phyloP scores from a whole-genome alignment of 2,888 invertebrate species.

The Neuroscelio doddi region DNA sequence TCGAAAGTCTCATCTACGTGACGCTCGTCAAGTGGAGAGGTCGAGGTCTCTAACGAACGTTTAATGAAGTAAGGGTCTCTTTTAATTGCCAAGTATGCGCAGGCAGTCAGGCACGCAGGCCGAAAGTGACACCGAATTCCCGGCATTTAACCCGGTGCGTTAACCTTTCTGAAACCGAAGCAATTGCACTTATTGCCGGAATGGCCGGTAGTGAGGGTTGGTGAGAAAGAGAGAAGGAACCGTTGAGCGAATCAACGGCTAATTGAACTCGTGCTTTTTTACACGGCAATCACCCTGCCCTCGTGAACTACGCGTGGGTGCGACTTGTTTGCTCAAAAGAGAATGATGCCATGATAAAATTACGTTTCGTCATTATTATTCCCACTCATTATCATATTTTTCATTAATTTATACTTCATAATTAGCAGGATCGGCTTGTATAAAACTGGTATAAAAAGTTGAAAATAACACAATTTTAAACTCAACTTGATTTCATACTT shows the following conservation, averaged over 20 bases:
- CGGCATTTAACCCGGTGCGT: conserved; percentile 67
- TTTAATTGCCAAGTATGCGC: conserved; percentile 38
- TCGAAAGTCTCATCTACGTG: background rate
- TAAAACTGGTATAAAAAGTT: too few species aligned
- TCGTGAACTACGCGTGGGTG: conserved; percentile 39
- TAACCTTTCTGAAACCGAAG: conserved; percentile 68
- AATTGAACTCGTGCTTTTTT: conserved; percentile 46
- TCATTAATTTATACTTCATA: too few species aligned
- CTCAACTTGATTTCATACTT: too few species aligned
- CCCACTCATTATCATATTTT: too few species aligned
- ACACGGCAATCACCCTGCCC: conserved; percentile 40
- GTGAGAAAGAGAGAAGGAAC: conserved; percentile 33
- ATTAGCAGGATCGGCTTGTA: too few species aligned
- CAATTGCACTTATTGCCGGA: conserved; percentile 68
- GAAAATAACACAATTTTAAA: too few species aligned
- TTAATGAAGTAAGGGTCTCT: conserved; percentile 36
- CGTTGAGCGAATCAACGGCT: conserved; percentile 42
- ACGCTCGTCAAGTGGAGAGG: conserved; percentile 21
- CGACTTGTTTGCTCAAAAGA: conserved; percentile 40
- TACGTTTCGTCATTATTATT: conserved; percentile 2
- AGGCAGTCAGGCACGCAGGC: too few species aligned
- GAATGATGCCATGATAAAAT: conserved; percentile 4
- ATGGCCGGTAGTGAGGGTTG: conserved; percentile 33
- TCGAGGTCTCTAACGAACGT: conserved; percentile 24
- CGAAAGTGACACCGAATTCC: conserved; percentile 66